Evolutionary conservation across 2,113 vertebrate genomes (phyloP).

Genomic region (Holacanthus passer): DNA sequence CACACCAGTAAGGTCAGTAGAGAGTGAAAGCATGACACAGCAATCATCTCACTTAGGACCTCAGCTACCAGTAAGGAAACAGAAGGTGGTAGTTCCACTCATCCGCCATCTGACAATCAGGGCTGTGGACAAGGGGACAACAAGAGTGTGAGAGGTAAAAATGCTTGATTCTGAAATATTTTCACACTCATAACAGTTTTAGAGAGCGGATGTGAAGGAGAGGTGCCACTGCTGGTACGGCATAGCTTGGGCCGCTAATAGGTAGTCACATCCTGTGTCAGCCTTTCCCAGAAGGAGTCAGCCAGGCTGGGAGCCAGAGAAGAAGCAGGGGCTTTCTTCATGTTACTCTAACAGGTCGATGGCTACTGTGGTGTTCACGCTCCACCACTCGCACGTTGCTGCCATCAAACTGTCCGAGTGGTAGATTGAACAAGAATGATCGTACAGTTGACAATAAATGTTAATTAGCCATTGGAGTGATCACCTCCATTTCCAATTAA

Average conservation of each 20-base stretch:
- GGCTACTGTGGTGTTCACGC: background rate
- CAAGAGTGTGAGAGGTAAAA: conserved; percentile 32
- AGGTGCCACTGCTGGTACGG: conserved; percentile 14
- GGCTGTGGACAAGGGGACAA: background rate
- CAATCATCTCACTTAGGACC: background rate
- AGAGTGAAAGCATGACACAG: background rate
- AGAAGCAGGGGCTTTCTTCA: background rate
- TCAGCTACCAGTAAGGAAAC: conserved; percentile 6
- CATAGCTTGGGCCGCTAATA: conserved; percentile 1
- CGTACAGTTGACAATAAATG: too few species aligned
- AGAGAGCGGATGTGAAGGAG: conserved; percentile 45
- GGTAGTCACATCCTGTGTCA: conserved; percentile 53
- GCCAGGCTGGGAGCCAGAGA: conserved; percentile 3
- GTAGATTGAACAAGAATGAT: background rate
- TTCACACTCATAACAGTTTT: conserved; percentile 49
- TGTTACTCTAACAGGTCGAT: background rate
- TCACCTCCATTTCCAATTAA: background rate
- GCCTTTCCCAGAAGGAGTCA: conserved; percentile 33
- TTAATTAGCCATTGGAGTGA: background rate
- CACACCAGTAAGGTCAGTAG: background rate
- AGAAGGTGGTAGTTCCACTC: conserved; percentile 21
- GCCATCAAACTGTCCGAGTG: background rate
- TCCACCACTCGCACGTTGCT: background rate
- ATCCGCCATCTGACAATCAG: background rate
- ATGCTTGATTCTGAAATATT: conserved; percentile 47